Evolutionary conservation across 2,797 vertebrate species (phyloP).

Genomic region (Streptopelia turtur): DNA sequence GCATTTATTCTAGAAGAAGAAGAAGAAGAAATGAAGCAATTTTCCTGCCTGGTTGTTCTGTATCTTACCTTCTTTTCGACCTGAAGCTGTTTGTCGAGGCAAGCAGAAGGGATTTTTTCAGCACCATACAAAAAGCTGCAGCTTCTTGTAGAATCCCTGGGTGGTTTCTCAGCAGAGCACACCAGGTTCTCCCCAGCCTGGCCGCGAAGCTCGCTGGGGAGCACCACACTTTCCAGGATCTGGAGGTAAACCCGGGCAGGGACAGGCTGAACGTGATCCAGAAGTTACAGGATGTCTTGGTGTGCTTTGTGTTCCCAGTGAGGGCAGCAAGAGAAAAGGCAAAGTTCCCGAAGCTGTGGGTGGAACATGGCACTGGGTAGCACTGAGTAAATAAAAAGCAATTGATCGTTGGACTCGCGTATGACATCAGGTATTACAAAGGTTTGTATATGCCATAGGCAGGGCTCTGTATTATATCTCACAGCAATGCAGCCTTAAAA

Average conservation of each 20-base stretch:
- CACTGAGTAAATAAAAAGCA: slow-evolving; percentile 56
- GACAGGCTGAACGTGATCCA: background rate
- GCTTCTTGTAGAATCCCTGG: background rate
- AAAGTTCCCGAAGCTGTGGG: slow-evolving; percentile 37
- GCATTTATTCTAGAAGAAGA: background rate
- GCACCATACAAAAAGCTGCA: background rate
- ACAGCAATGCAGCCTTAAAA: slow-evolving; percentile 20
- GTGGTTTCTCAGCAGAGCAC: background rate
- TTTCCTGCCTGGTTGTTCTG: slow-evolving; percentile 10
- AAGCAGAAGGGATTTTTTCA: background rate
- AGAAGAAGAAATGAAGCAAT: background rate
- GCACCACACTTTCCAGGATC: background rate
- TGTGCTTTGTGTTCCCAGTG: background rate
- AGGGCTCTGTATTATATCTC: background rate
- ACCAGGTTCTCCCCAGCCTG: background rate
- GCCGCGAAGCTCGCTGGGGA: fast-evolving
- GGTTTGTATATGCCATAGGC: background rate
- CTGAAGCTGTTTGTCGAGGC: background rate
- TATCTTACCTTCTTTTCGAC: background rate
- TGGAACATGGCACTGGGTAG: slow-evolving; percentile 21
- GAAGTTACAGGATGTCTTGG: background rate
- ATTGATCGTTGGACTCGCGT: slow-evolving; percentile 57
- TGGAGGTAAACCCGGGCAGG: background rate
- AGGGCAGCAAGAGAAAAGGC: background rate
- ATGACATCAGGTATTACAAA: slow-evolving; percentile 13